phyloP scores from a whole-genome alignment of 2,113 vertebrate genomes.

The Phylloscopus trochiloides region DNA sequence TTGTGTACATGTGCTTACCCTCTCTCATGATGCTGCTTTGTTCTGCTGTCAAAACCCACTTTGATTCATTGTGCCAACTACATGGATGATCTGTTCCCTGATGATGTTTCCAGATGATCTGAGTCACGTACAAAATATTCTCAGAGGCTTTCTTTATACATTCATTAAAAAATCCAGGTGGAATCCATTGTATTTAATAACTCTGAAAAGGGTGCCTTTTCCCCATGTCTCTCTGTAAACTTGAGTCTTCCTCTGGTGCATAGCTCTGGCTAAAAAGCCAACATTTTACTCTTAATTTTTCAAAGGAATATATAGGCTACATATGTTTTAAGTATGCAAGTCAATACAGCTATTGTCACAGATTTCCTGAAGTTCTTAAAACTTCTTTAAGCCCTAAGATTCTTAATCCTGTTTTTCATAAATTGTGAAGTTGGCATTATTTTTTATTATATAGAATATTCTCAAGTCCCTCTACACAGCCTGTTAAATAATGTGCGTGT shows the following conservation, averaged over 20 bases:
- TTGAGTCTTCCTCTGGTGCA: neutral
- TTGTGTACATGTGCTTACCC: neutral
- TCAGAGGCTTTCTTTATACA: neutral
- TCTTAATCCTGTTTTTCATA: neutral
- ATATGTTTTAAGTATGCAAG: neutral
- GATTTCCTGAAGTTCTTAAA: neutral
- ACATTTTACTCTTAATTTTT: neutral
- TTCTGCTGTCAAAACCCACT: slow-evolving; percentile 36
- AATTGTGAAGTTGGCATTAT: neutral
- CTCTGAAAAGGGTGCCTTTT: neutral
- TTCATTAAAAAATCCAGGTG: neutral
- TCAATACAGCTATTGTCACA: neutral
- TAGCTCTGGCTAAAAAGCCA: neutral
- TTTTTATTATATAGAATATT: neutral
- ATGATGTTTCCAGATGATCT: slow-evolving; percentile 32
- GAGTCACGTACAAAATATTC: slow-evolving; percentile 2
- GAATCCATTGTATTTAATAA: neutral
- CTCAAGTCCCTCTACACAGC: neutral
- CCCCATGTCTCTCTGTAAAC: neutral
- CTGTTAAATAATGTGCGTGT: neutral
- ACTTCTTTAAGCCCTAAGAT: neutral
- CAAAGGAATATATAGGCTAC: neutral
- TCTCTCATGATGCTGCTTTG: neutral
- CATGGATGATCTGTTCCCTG: slow-evolving; percentile 41
- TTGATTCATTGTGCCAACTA: slow-evolving; percentile 45